These are phyloP conservation scores for Agrenia bidenticulata DNA, from an alignment of 2,888 invertebrate genomes.

Conservation along the genomic window DNA sequence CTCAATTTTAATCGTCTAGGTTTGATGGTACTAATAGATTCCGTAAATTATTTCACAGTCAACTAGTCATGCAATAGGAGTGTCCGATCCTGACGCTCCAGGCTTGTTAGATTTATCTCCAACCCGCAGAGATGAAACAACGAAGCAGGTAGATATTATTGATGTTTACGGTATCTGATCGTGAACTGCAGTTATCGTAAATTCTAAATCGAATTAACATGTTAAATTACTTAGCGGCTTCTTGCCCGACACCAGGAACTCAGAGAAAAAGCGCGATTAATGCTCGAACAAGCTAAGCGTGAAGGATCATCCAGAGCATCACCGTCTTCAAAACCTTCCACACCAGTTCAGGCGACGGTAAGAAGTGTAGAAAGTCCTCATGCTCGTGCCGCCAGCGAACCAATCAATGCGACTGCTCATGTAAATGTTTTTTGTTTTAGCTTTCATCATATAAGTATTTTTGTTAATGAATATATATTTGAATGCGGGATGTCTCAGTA, in stretches of 20 bases:
- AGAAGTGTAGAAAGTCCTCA: conserved; percentile 1
- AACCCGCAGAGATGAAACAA: conserved; percentile 51
- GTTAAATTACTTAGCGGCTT: conserved; percentile 65
- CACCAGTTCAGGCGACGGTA: conserved; percentile 40
- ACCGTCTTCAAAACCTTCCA: conserved; percentile 50
- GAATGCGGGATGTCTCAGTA: too few relatives aligned
- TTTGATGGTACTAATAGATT: too few relatives aligned
- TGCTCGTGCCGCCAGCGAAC: conserved; percentile 5
- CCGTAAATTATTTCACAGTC: background rate
- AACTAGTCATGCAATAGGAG: conserved; percentile 28
- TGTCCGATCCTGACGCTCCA: conserved; percentile 52
- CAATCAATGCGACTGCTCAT: background rate
- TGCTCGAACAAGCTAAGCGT: conserved; percentile 75
- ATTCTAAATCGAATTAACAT: too few relatives aligned
- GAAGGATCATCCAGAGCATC: conserved; percentile 60
- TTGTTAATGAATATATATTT: too few relatives aligned
- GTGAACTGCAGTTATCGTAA: background rate
- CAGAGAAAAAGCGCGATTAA: conserved; percentile 77
- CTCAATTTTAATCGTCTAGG: too few relatives aligned
- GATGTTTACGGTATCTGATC: background rate
- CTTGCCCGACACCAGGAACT: conserved; percentile 79
- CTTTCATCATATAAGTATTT: too few relatives aligned
- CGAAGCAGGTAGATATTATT: conserved; percentile 46
- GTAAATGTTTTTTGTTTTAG: conserved; percentile 2
- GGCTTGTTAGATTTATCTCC: conserved; percentile 56